Base-by-base conservation (phyloP, 2,797 vertebrate genomes). In the Sebastes matsubarae region DNA sequence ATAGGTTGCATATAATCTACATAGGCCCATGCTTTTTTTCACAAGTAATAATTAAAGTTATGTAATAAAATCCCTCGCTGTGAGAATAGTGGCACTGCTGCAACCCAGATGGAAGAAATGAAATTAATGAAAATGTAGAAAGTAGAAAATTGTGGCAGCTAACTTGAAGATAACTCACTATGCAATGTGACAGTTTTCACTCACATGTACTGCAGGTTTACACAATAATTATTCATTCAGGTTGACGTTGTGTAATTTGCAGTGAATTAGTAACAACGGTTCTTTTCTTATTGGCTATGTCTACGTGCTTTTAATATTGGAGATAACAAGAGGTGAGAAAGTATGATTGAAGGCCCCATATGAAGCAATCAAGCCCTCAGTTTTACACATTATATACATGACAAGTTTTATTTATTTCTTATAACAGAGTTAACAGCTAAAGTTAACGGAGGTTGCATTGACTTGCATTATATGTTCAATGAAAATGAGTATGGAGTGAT, bases 41-140 rank as follows among this genome's bases (percentile, higher is more conserved):
- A 70, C 67, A 55, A 57, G 55, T 80, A 59, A 63, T 81, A 75
- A 75, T 85, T 85, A 72, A 70, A 71, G 61, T 69, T 42, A 55
- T 83, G 50, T 74, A 20, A 79, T 86, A 46, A 64, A 74, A 79
- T 65, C 54, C 60, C 27, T 18, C 38, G 20, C 63, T 80, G 55
- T 73, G 32, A 42, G 63, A 87, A 60, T 13, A 34, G 58, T 69
- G 36, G 52, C 29, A 20, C 55, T 16, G 24, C 55, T 13, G 65
- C 68, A 75, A 70, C 59, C 60, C 52, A 54, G 52, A 75, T 58
- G 68, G 70, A 81, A 67, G n/a, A 46, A 58, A 25, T 61, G 29
- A 73, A 63, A 68, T 46, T 12, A 80, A 79, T 72, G 61, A 70
- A 72, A 83, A 76, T 72, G 22, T 66, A 38, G 29, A 73, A 57